Base-by-base conservation (phyloP, 2,113 vertebrate species). In the Onychostoma macrolepis region DNA sequence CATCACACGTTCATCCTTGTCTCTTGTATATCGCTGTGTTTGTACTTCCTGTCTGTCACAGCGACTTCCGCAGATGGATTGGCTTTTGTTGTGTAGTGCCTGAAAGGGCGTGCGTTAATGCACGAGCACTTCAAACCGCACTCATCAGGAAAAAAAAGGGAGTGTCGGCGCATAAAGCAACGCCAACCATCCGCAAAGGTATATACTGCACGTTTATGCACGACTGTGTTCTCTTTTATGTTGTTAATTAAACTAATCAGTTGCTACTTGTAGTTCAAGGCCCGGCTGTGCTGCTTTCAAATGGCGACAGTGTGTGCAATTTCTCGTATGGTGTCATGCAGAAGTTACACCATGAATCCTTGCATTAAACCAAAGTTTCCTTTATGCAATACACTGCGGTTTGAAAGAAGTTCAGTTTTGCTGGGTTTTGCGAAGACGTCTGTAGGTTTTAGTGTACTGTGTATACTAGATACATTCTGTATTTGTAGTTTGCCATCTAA, bases 101-200 rank as follows among this genome's bases (percentile, higher is more conserved):
- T 63, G 75, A 28, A 69, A 85, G 85, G 85, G 85, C 56, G 77
- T 86, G 87, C 78, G 78, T 43, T 77, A 63, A 26, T 63, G 79
- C 26, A 19, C 36, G 72, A 86, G 87, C 69, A 19, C 71, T 56
- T 50, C 65, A 86, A 78, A 71, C 28, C 43, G 10, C 65, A 61
- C 26, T n/a, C 26, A n/a, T 30, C 26, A 36, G 8, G 26, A 17
- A 19, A 80, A 36, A 36, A 53, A 85, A 88, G 61, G 74, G 87
- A 87, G 83, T 88, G 85, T 86, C 75, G 45, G 80, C 8, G 53
- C 43, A 38, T 84, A 41, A 84, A 84, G 28, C 82, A 17, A 38
- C 17, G 13, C 43, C 21, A 84, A 33, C 67, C 33, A 41, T 17
- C 30, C 19, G 13, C 3, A 56, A 36, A 84, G 82, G 82, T 84